Evolutionary conservation across 2,888 invertebrate genomes (phyloP), one percentile per base, ranked within the genome.

Genomic region (Eristalis tenax): DNA sequence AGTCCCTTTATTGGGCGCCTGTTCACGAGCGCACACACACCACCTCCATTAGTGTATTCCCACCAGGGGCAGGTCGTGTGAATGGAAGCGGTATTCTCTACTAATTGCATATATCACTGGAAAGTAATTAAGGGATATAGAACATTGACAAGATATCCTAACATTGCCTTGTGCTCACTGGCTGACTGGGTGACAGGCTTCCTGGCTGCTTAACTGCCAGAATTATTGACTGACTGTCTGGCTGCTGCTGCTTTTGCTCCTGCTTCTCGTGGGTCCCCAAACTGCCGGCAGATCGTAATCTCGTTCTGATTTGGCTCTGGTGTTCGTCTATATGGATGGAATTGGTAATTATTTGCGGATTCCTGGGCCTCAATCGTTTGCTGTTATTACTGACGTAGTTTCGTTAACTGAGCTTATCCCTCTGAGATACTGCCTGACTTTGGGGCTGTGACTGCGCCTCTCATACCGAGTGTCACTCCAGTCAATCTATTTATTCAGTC

Each of bases 81-180:
- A 18, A 18, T 50, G n/a, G 3, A 4, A 50, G n/a, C n/a, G 50
- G 64, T 57, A 35, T 56, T 68, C 66, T 64, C 74, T 56, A 71
- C 86, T 86, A 82, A 86, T 82, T 86, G 74, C 83, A 74, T 74
- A 76, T 82, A 83, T 82, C 75, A 71, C 70, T 76, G 40, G 68
- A 80, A 83, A 87, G 87, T 83, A 83, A 87, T 87, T 83, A 87
- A 76, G 65, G 76, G 73, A 80, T 87, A 87, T 76, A 83, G 68
- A 86, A 83, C 78, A 86, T 75, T 71, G 83, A 87, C 82, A 80
- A 68, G 71, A 83, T 66, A 78, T 74, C 61, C 50, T 65, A 50
- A 18, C 35, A 26, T 1, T 22, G 43, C n/a, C n/a, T 15, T 32
- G 15, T 43, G 43, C 43, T 43, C 3, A 4, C 32, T 35, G 43